A percentile compares a stretch with the other conserved stretches of the same genome.
phyloP scores from a whole-genome alignment of 2,888 invertebrate species.

The Aphodius sticticus region DNA sequence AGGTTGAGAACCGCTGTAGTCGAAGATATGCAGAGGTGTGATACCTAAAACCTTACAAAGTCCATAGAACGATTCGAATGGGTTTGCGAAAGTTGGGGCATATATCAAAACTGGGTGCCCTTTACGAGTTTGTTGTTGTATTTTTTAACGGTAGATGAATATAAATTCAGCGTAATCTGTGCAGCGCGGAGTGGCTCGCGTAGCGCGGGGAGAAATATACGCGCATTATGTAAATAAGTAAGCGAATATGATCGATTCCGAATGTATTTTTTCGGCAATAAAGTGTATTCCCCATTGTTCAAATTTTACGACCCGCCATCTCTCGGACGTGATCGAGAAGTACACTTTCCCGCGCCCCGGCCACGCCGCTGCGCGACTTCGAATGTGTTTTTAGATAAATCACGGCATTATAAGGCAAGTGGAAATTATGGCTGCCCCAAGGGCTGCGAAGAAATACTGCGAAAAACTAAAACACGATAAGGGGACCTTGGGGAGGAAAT shows the following conservation, averaged over 20 bases:
- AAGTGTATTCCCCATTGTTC: conserved; percentile 20
- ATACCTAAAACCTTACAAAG: no score
- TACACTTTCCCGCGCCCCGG: conserved; percentile 12
- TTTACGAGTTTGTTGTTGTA: conserved; percentile 8
- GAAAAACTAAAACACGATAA: background rate
- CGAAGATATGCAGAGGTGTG: no score
- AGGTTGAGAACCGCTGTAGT: no score
- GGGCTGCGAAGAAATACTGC: background rate
- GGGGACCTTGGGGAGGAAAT: background rate
- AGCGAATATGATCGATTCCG: conserved; percentile 23
- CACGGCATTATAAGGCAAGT: conserved; percentile 16
- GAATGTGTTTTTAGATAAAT: conserved; percentile 24
- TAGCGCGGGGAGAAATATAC: background rate
- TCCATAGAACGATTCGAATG: background rate
- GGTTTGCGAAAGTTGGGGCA: background rate
- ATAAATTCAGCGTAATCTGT: conserved; percentile 10
- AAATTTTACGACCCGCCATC: conserved; percentile 10
- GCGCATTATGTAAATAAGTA: conserved; percentile 20
- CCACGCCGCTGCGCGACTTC: background rate
- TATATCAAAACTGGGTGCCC: background rate
- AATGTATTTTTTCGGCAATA: conserved; percentile 27
- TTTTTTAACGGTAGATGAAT: conserved; percentile 13
- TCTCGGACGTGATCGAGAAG: conserved; percentile 20
- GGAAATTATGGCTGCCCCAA: background rate
- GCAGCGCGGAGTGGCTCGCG: background rate